Evolutionary conservation across 2,888 invertebrate genomes (phyloP).

Genomic region (Synergus gifuensis): DNA sequence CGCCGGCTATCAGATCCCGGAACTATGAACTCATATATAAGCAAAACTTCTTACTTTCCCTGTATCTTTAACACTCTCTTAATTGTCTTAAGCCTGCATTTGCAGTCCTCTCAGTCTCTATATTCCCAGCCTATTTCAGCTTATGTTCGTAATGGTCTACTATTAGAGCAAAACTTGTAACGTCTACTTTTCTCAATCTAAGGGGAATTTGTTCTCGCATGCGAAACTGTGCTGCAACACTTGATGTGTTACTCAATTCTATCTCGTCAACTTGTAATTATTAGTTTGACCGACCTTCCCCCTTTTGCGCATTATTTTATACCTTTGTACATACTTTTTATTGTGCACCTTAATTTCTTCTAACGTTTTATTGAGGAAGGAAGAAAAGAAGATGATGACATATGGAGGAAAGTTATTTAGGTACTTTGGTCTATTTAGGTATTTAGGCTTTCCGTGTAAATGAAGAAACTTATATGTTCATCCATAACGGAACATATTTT

Average conservation of each 20-base stretch:
- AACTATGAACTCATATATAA: not conserved
- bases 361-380: not conserved
- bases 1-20: not conserved
- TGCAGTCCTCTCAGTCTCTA: conserved; percentile 10
- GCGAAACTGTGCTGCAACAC: conserved; percentile 28
- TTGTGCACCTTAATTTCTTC: not conserved
- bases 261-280: conserved; percentile 19
- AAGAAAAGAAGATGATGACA: not conserved
- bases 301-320: not conserved
- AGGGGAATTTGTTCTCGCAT: conserved; percentile 27
- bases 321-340: not conserved
- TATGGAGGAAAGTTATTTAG: not conserved
- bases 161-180: conserved; percentile 28
- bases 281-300: conserved; percentile 4
- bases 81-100: conserved; percentile 15
- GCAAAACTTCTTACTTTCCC: conserved; percentile 6
- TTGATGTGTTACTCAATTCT: not conserved
- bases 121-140: conserved; percentile 27
- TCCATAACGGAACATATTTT: conserved; percentile 5
- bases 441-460: not conserved
- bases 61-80: conserved; percentile 11
- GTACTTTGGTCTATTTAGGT: not conserved
- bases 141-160: conserved; percentile 23
- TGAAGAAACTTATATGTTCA: not conserved
- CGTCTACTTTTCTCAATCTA: conserved; percentile 14